Evolutionary conservation across 2,113 vertebrate genomes (phyloP).

Genomic region (Entosphenus tridentatus): DNA sequence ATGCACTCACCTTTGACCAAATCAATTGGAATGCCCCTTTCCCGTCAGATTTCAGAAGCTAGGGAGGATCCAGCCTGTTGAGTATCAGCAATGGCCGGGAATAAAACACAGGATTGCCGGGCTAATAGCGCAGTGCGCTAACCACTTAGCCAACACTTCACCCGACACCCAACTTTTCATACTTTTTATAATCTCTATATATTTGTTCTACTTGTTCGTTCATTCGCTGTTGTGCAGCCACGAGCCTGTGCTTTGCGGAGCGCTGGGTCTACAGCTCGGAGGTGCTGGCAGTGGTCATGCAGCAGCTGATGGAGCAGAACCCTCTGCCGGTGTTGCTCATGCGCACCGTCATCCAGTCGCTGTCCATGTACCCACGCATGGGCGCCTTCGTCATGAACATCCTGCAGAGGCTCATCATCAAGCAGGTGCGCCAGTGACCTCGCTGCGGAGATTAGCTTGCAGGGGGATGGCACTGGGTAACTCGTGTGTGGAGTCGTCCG

Average conservation of each 20-base stretch:
- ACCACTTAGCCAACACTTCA: too few relatives aligned
- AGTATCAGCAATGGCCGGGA: too few relatives aligned
- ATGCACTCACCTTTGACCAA: too few relatives aligned
- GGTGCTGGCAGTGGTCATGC: conserved; percentile 80
- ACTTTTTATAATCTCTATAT: neutral
- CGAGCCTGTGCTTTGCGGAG: conserved; percentile 75
- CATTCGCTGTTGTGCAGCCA: conserved; percentile 29
- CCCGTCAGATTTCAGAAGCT: too few relatives aligned
- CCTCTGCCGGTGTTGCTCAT: conserved; percentile 80
- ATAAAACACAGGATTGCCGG: too few relatives aligned
- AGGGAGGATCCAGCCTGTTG: too few relatives aligned
- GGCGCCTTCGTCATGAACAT: conserved; percentile 89
- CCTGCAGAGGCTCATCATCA: conserved; percentile 64
- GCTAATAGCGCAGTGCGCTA: too few relatives aligned
- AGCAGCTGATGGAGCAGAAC: conserved; percentile 84
- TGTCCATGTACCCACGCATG: conserved; percentile 75
- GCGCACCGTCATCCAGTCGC: conserved; percentile 80
- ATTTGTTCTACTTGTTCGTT: neutral
- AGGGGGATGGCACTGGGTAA: neutral
- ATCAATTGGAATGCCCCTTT: too few relatives aligned
- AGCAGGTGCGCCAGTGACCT: conserved; percentile 34
- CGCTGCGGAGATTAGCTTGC: neutral
- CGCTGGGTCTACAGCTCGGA: conserved; percentile 75
- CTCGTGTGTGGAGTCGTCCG: neutral
- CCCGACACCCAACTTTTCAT: too few relatives aligned